Evolutionary conservation across 2,113 vertebrate species (phyloP).

Genomic region (Raja brachyura): DNA sequence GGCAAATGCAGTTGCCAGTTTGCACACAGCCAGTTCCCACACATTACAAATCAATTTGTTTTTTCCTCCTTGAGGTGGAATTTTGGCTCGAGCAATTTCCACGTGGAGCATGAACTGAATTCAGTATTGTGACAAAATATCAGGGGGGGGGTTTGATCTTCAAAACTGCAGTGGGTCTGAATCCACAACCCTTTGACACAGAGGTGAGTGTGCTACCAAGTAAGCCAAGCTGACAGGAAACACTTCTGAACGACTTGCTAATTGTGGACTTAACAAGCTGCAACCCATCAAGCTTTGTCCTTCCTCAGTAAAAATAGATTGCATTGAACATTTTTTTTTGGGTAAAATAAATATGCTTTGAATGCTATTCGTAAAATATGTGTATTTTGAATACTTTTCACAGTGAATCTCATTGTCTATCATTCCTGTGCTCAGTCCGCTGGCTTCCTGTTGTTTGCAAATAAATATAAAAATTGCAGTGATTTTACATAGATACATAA

Average conservation of each 20-base stretch:
- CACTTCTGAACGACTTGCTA: neutral
- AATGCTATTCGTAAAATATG: neutral
- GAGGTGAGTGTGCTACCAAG: neutral
- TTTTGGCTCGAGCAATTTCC: neutral
- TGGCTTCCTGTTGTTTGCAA: neutral
- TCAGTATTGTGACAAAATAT: neutral
- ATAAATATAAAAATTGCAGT: neutral
- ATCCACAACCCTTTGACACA: neutral
- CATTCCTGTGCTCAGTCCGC: neutral
- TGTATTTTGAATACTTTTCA: neutral
- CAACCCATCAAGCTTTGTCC: neutral
- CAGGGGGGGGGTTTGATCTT: neutral
- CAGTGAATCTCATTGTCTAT: neutral
- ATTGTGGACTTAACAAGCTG: neutral
- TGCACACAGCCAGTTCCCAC: neutral
- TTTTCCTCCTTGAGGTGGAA: neutral
- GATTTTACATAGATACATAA: too few relatives aligned
- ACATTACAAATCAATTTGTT: neutral
- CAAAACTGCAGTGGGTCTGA: neutral
- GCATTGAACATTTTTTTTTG: neutral
- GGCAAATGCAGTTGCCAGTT: neutral
- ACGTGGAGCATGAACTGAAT: neutral
- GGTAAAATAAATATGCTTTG: too few relatives aligned
- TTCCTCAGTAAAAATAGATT: neutral
- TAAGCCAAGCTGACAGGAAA: slow-evolving; percentile 7